phyloP scores from a whole-genome alignment of 2,888 invertebrate species.

The Ctena decussata region DNA sequence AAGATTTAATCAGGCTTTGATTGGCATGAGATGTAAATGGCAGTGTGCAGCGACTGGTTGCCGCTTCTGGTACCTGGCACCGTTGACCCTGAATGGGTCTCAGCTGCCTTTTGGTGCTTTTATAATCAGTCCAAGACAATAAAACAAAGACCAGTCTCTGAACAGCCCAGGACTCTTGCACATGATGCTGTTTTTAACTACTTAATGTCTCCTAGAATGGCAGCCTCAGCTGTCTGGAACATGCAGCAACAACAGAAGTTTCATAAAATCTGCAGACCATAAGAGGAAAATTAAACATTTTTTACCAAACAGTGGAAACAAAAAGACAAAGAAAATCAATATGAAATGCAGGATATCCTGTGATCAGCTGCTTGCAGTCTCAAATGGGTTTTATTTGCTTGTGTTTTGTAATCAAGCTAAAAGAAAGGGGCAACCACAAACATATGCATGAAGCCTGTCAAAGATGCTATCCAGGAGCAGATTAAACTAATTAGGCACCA shows the following conservation, averaged over 20 bases:
- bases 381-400: constrained; percentile 63
- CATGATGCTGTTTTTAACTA: constrained; percentile 50
- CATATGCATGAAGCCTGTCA: constrained; percentile 74
- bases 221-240: constrained; percentile 53
- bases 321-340: constrained; percentile 85
- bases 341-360: constrained; percentile 66
- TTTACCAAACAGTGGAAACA: constrained; percentile 80
- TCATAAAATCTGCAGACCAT: constrained; percentile 55
- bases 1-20: not conserved
- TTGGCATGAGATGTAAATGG: not conserved
- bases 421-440: constrained; percentile 68
- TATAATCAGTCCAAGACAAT: constrained; percentile 39
- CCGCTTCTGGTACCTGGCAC: not conserved
- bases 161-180: constrained; percentile 21
- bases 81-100: not conserved
- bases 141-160: constrained; percentile 31
- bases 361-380: constrained; percentile 79
- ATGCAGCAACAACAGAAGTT: constrained; percentile 42
- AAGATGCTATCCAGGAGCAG: constrained; percentile 34
- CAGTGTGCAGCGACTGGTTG: not conserved
- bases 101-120: constrained; percentile 6
- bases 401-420: constrained; percentile 69
- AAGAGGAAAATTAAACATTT: constrained; percentile 81
- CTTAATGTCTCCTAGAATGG: constrained; percentile 2
- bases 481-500: constrained; percentile 47